Percentiles rank a stretch among this genome's conserved stretches.
These are phyloP conservation scores for Seriola dumerili DNA, from an alignment of 2,113 vertebrate species.

Conservation along the genomic window DNA sequence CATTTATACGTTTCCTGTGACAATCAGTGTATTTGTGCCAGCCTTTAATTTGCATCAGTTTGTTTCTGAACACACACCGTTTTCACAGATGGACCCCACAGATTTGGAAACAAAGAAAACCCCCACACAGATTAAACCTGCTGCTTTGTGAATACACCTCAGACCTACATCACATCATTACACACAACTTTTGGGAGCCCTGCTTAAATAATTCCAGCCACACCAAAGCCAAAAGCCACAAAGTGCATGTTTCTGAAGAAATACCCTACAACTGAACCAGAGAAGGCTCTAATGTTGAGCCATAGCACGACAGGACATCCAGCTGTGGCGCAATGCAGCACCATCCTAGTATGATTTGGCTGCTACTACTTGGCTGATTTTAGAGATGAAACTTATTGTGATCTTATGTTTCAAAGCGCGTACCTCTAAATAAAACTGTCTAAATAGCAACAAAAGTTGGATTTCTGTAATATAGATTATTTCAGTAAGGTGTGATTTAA, in stretches of 20 bases:
- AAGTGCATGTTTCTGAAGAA: neutral
- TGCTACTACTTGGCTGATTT: neutral
- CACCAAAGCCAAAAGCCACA: neutral
- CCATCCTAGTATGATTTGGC: neutral
- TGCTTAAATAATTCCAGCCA: neutral
- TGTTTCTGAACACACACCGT: neutral
- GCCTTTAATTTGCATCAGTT: neutral
- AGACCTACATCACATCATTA: neutral
- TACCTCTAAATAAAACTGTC: neutral
- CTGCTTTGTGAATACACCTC: neutral
- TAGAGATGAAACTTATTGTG: neutral
- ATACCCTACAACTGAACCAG: neutral
- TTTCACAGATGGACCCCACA: neutral
- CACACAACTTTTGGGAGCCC: neutral
- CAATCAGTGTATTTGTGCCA: neutral
- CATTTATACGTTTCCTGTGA: conserved; percentile 5
- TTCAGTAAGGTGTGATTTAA: too few species aligned
- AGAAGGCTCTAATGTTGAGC: conserved; percentile 4
- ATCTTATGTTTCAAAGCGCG: neutral
- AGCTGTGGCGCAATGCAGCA: neutral
- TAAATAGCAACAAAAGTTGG: neutral
- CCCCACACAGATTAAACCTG: neutral
- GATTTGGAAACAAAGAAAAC: neutral
- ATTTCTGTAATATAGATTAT: neutral
- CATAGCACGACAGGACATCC: conserved; percentile 5